A percentile compares a stretch with the other conserved stretches of the same genome.
Conservation (phyloP, 2,797 vertebrate species). For the Gymnoscopelus braueri region DNA sequence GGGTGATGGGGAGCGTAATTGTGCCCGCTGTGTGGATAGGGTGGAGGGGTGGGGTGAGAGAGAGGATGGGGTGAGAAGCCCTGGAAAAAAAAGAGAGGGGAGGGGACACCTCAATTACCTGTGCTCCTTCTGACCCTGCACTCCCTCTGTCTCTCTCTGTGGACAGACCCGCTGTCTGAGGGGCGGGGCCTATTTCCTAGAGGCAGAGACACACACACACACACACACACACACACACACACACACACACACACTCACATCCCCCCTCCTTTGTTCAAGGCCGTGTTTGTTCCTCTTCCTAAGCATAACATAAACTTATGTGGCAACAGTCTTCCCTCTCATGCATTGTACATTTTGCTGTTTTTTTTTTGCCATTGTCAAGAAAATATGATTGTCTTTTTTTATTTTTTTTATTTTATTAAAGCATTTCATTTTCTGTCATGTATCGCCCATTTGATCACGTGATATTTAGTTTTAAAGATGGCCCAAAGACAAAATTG, state of each 20-base stretch:
- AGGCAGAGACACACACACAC: constrained; percentile 62
- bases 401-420: constrained; percentile 11
- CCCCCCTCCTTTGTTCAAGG: constrained; percentile 72
- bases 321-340: constrained; percentile 53
- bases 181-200: constrained; percentile 68
- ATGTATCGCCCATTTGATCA: constrained; percentile 57
- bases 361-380: constrained; percentile 56
- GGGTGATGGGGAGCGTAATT: constrained; percentile 84
- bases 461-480: constrained; percentile 58
- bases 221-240: constrained; percentile 50
- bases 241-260: constrained; percentile 40
- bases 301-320: constrained; percentile 63
- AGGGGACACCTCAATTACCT: constrained; percentile 88
- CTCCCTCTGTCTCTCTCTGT: constrained; percentile 59
- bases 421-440: constrained; percentile 36
- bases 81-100: constrained; percentile 65
- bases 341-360: constrained; percentile 26
- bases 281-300: constrained; percentile 47
- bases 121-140: constrained; percentile 78
- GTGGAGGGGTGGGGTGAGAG: constrained; percentile 61
- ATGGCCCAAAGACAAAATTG: constrained; percentile 43
- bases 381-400: constrained; percentile 32
- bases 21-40: constrained; percentile 81
- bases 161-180: constrained; percentile 71
- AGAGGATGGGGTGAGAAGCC: constrained; percentile 79